Evolutionary conservation across 2,113 vertebrate genomes (phyloP).

Genomic region (Sinocyclocheilus rhinocerous): DNA sequence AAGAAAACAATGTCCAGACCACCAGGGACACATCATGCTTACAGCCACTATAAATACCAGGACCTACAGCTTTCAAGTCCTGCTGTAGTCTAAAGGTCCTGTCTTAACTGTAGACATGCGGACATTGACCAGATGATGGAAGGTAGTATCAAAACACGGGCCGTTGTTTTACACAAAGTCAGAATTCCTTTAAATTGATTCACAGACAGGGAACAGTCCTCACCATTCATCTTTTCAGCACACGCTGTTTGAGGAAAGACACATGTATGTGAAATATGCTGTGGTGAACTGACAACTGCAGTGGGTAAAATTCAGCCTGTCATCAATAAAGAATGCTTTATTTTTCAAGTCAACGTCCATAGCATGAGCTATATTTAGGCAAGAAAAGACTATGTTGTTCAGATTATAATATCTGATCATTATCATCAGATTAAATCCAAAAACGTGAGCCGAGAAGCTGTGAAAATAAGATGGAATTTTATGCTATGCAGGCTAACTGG

Average conservation of each 20-base stretch:
- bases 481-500: slow-evolving; percentile 30
- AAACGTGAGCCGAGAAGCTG: not conserved
- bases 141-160: slow-evolving; percentile 7
- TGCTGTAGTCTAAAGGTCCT: slow-evolving; percentile 34
- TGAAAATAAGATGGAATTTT: slow-evolving; percentile 6
- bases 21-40: slow-evolving; percentile 58
- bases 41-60: slow-evolving; percentile 56
- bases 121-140: not conserved
- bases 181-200: not conserved
- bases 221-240: not conserved
- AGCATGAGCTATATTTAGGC: not conserved
- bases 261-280: slow-evolving; percentile 19
- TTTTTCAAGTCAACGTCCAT: not conserved
- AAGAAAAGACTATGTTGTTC: not conserved
- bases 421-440: not conserved
- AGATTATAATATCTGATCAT: not conserved
- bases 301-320: not conserved
- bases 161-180: not conserved
- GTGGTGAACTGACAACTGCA: not conserved
- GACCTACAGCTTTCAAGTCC: slow-evolving; percentile 37
- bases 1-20: slow-evolving; percentile 64
- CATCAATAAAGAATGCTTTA: slow-evolving; percentile 22
- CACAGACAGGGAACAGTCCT: slow-evolving; percentile 13
- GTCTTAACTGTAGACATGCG: slow-evolving; percentile 16
- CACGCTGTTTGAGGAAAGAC: not conserved